Percentiles rank a stretch among this genome's conserved stretches.
Evolutionary conservation across 2,113 vertebrate genomes (phyloP).

Genomic region (Empidonax alnorum): DNA sequence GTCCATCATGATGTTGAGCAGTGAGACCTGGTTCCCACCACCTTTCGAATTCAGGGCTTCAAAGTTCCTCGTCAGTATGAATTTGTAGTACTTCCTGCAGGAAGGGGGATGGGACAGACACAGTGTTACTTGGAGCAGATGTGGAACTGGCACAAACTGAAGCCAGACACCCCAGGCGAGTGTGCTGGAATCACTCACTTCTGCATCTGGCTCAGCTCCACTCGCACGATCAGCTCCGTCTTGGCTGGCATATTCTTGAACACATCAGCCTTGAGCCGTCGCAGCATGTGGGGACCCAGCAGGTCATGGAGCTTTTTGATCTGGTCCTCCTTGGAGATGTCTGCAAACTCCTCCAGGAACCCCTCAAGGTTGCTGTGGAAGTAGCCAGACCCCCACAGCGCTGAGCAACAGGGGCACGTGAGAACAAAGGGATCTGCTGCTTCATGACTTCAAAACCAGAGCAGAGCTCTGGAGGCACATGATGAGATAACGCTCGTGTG

Average conservation of each 20-base stretch:
- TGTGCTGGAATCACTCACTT: slow-evolving; percentile 77
- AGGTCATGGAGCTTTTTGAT: slow-evolving; percentile 98
- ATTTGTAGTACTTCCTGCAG: slow-evolving; percentile 98
- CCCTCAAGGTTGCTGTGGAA: slow-evolving; percentile 93
- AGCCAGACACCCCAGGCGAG: background rate
- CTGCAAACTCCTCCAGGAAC: slow-evolving; percentile 98
- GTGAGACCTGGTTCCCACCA: slow-evolving; percentile 95
- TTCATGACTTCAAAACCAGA: background rate
- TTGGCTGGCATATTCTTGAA: slow-evolving; percentile 99
- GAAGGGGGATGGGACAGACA: background rate
- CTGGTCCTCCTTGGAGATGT: slow-evolving; percentile 99
- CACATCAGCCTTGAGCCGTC: slow-evolving; percentile 93
- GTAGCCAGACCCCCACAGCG: background rate
- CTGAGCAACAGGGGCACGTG: fast-evolving
- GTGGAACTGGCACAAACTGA: background rate
- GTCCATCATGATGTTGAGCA: slow-evolving; percentile 99
- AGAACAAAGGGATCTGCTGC: background rate
- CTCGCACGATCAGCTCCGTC: slow-evolving; percentile 94
- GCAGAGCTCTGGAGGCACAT: background rate
- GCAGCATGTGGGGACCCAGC: slow-evolving; percentile 96
- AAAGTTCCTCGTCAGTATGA: slow-evolving; percentile 95
- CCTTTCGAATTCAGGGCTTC: slow-evolving; percentile 98
- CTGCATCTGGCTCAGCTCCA: slow-evolving; percentile 99
- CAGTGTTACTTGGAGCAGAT: fast-evolving
- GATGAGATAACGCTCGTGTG: fast-evolving